These are phyloP conservation scores for Erpetoichthys calabaricus DNA, from an alignment of 2,797 vertebrate species.

Conservation along the genomic window DNA sequence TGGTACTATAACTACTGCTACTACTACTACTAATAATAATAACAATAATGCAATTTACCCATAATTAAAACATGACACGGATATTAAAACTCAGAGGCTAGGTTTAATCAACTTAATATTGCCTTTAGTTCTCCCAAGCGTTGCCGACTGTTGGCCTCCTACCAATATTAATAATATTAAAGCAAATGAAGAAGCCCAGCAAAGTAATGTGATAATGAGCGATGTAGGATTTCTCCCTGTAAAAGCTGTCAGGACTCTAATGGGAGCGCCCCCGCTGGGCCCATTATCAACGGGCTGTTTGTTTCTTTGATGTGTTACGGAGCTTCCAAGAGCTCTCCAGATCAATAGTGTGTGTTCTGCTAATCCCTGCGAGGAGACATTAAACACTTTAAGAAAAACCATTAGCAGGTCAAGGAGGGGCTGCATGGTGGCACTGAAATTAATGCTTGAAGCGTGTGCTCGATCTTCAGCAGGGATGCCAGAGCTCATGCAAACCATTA, in stretches of 20 bases:
- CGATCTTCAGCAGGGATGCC: slow-evolving; percentile 1
- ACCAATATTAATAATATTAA: slow-evolving; percentile 21
- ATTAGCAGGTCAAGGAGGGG: slow-evolving; percentile 13
- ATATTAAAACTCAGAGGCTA: slow-evolving; percentile 45
- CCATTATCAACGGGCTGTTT: background rate
- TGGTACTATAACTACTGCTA: too few species aligned
- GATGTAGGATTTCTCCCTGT: background rate
- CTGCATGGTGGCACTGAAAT: slow-evolving; percentile 9
- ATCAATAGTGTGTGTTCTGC: slow-evolving; percentile 16
- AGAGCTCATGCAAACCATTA: background rate
- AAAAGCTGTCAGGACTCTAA: slow-evolving; percentile 3
- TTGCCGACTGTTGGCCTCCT: slow-evolving; percentile 27
- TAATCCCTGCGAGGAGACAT: slow-evolving; percentile 13
- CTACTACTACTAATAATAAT: too few species aligned
- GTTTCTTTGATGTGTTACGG: slow-evolving; percentile 13
- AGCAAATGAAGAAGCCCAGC: background rate
- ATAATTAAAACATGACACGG: slow-evolving; percentile 55
- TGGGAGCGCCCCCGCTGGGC: background rate
- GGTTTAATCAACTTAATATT: slow-evolving; percentile 50
- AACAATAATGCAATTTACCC: slow-evolving; percentile 6
- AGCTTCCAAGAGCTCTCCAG: slow-evolving; percentile 10
- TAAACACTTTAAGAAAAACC: slow-evolving; percentile 10
- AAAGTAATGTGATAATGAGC: background rate
- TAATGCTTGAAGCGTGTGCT: slow-evolving; percentile 10
- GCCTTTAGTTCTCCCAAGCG: slow-evolving; percentile 29